A percentile compares a stretch with the other conserved stretches of the same genome.
These are phyloP conservation scores for Melanotaenia trifasciata DNA, from an alignment of 2,797 vertebrate genomes.

Conservation along the genomic window DNA sequence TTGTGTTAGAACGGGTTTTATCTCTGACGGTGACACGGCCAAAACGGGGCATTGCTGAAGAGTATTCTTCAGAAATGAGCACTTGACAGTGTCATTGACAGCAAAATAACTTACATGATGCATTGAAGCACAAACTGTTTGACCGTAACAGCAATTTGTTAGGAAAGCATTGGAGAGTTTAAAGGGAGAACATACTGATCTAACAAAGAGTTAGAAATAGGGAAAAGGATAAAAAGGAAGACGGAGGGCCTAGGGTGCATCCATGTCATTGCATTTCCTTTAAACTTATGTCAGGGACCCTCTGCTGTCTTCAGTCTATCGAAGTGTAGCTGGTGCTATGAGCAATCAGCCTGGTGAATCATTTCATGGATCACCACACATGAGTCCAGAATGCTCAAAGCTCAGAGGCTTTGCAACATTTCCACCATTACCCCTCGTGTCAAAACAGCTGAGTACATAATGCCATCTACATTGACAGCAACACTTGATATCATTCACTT, in stretches of 20 bases:
- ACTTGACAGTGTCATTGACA: conserved; percentile 48
- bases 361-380: conserved; percentile 76
- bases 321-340: conserved; percentile 76
- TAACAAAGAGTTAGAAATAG: conserved; percentile 31
- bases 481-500: conserved; percentile 35
- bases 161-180: conserved; percentile 18
- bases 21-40: conserved; percentile 64
- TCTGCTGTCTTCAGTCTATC: conserved; percentile 74
- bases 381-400: conserved; percentile 64
- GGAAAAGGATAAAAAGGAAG: conserved; percentile 38
- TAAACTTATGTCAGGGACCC: conserved; percentile 75
- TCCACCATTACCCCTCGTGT: conserved; percentile 62
- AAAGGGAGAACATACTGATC: conserved; percentile 32
- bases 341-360: conserved; percentile 72
- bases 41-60: conserved; percentile 63
- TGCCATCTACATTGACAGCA: conserved; percentile 53
- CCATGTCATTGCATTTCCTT: conserved; percentile 72
- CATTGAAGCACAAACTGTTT: conserved; percentile 41
- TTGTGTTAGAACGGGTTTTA: conserved; percentile 72
- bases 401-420: conserved; percentile 52
- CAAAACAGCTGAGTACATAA: conserved; percentile 63
- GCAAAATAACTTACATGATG: conserved; percentile 23
- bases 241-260: conserved; percentile 64
- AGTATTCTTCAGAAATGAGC: conserved; percentile 41
- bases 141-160: conserved; percentile 33